Percentiles rank a stretch among this genome's conserved stretches.
Conservation (phyloP, 1,140 invertebrate genomes). For the Pararge aegeria region DNA sequence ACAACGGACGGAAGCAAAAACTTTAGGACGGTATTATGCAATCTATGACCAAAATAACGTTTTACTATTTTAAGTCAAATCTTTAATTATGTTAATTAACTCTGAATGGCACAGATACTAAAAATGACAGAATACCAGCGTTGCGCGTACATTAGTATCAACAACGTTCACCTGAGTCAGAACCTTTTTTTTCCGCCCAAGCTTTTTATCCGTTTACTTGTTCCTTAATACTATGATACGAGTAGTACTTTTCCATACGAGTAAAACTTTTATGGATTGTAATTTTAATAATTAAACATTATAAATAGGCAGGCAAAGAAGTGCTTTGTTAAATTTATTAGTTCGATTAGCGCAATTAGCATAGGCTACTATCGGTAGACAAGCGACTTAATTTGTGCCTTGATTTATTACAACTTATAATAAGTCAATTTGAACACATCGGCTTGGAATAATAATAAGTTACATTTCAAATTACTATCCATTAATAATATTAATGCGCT, state of each 20-base stretch:
- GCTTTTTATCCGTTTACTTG: too few species aligned
- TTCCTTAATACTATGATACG: too few species aligned
- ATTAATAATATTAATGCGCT: neutral
- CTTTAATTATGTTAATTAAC: too few species aligned
- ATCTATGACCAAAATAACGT: conserved; percentile 18
- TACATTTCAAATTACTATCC: neutral
- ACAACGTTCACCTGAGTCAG: too few species aligned
- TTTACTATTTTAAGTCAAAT: neutral
- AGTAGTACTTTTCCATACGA: too few species aligned
- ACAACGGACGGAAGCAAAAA: conserved; percentile 35
- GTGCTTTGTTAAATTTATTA: conserved; percentile 19
- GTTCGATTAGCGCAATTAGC: conserved; percentile 20
- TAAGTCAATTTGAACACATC: conserved; percentile 6
- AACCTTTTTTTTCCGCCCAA: too few species aligned
- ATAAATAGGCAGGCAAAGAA: conserved; percentile 9
- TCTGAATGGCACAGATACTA: too few species aligned
- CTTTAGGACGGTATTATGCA: conserved; percentile 36
- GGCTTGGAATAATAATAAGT: conserved; percentile 5
- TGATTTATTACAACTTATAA: conserved; percentile 20
- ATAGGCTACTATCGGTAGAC: conserved; percentile 11
- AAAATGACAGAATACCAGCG: too few species aligned
- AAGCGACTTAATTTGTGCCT: conserved; percentile 23
- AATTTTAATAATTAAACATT: too few species aligned
- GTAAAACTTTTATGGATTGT: too few species aligned
- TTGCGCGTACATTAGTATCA: too few species aligned